Evolutionary conservation across 2,888 invertebrate genomes (phyloP).

Genomic region (Drosophila longiperda): DNA sequence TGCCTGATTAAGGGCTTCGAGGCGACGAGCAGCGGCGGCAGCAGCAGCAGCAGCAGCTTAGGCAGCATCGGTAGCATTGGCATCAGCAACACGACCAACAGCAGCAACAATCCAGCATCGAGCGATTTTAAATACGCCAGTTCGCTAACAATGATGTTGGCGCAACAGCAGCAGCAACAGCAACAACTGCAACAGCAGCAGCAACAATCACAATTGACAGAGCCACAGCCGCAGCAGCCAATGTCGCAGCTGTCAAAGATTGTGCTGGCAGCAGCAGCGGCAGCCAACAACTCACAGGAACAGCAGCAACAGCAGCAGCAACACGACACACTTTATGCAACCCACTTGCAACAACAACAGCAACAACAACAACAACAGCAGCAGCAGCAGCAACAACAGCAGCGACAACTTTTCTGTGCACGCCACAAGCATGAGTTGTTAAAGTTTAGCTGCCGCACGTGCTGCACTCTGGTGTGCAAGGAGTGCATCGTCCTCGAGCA

Average conservation of each 20-base stretch:
- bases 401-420: constrained; percentile 88
- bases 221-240: constrained; percentile 60
- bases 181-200: constrained; percentile 72
- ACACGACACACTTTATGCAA: constrained; percentile 47
- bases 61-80: constrained; percentile 28
- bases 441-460: constrained; percentile 97
- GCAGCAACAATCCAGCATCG: constrained; percentile 70
- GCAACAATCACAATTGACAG: constrained; percentile 46
- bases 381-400: constrained; percentile 47
- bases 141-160: constrained; percentile 82
- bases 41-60: constrained; percentile 19
- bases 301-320: constrained; percentile 24
- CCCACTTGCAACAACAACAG: constrained; percentile 49
- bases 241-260: constrained; percentile 83
- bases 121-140: constrained; percentile 82
- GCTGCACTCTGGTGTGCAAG: constrained; percentile 96
- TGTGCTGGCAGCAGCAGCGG: constrained; percentile 73
- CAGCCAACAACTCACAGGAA: constrained; percentile 62
- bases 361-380: constrained; percentile 40
- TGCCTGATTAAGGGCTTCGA: constrained; percentile 85
- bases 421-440: constrained; percentile 96
- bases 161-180: constrained; percentile 74
- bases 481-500: constrained; percentile 97
- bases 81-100: constrained; percentile 29
- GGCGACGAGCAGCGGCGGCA: constrained; percentile 32